phyloP scores from a whole-genome alignment of 2,113 vertebrate species.

The Todiramphus chloris region DNA sequence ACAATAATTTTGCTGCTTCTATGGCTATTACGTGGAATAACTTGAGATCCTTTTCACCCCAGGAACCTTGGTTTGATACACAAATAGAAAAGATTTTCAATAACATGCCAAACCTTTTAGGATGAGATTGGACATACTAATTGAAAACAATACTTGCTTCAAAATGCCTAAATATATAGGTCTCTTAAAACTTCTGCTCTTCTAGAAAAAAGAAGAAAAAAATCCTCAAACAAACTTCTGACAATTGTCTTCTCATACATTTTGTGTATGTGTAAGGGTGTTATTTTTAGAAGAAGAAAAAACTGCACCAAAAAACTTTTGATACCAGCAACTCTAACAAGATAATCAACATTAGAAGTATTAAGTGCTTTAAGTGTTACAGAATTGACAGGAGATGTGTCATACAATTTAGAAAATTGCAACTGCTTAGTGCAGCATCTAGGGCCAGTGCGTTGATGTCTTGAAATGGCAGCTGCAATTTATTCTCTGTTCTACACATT shows the following conservation, averaged over 20 bases:
- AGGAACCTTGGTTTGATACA: not conserved
- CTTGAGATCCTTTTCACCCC: not conserved
- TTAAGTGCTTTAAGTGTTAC: not conserved
- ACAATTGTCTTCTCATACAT: not conserved
- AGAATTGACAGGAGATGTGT: not conserved
- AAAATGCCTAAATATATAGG: not conserved
- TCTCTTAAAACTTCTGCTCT: not conserved
- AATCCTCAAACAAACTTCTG: not conserved
- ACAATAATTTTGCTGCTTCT: constrained; percentile 1
- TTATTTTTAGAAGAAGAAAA: not conserved
- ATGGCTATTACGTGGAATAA: not conserved
- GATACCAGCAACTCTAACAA: not conserved
- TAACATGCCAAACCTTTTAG: not conserved
- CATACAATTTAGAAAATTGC: not conserved
- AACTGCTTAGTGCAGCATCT: not conserved
- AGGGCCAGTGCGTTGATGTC: not conserved
- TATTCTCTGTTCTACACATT: not conserved
- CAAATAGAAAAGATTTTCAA: not conserved
- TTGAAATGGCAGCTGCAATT: constrained; percentile 12
- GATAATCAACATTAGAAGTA: not conserved
- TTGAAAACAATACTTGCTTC: not conserved
- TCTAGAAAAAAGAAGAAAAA: not conserved
- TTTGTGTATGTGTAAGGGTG: not conserved
- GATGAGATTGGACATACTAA: not conserved
- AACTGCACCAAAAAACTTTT: not conserved